Base-by-base conservation (phyloP, 2,113 vertebrate species). In the Oncorhynchus tshawytscha region DNA sequence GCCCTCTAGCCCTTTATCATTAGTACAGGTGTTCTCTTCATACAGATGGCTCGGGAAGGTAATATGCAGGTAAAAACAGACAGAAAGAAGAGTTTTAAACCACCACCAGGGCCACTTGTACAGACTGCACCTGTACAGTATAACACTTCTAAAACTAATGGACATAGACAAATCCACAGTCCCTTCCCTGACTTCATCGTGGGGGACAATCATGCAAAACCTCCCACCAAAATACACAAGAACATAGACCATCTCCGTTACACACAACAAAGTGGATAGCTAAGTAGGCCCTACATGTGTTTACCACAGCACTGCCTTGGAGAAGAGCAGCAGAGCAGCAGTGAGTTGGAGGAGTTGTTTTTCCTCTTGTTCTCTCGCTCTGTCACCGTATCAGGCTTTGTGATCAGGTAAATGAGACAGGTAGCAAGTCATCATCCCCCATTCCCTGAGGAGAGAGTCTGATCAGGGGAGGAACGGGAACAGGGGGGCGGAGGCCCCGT, bases 21-120 rank as follows among this genome's bases (percentile, higher is more conserved):
- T 92, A 77, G 91, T 92, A 88, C 89, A 90, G 84, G 91, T 85
- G 88, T 8, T 24, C 20, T 62, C 86, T 93, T 93, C 90, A 94
- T 93, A 90, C 92, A 95, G 93, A 95, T 94, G 93, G 93, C 75
- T 84, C 91, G 95, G 95, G 89, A 95, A 96, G 34, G 2, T 62
- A 62, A n/a, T 62, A 11, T 62, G 59, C 59, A 89, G 85, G 82
- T 81, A 84, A 94, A 95, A 95, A 91, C 93, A 95, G 94, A 94
- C 92, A 92, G 93, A 91, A 93, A 95, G 93, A 91, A 45, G 9
- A 45, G 9, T 45, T 45, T 45, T 45, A 45, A 45, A 45, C 39
- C 39, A 45, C 39, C 9, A 45, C 9, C 39, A 12, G 39, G 39
- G 39, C 2, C 9, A 45, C 39, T 11, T 45, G 39, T 45, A 45